A percentile compares a stretch with the other conserved stretches of the same genome.
Evolutionary conservation across 2,797 vertebrate genomes (phyloP).

Genomic region (Characodon lateralis): DNA sequence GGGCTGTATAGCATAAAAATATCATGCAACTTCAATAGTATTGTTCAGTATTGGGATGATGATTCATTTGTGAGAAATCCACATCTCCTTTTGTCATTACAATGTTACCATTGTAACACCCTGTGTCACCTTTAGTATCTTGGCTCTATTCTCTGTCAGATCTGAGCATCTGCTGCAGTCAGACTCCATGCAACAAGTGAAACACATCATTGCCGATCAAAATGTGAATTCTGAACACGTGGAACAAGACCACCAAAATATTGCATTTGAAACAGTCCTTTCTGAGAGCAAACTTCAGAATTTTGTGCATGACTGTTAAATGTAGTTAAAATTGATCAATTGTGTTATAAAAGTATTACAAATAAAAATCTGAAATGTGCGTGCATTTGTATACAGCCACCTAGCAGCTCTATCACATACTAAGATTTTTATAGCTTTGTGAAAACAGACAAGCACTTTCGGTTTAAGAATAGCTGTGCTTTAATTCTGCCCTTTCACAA

Average conservation of each 20-base stretch:
- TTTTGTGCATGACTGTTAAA: background rate
- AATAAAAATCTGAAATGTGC: background rate
- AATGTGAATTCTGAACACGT: background rate
- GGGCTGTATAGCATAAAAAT: background rate
- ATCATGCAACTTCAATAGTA: background rate
- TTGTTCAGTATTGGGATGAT: background rate
- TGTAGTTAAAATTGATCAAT: too few species aligned
- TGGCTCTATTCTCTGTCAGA: background rate
- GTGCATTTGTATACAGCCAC: background rate
- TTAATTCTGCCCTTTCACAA: constrained; percentile 43
- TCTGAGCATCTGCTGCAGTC: background rate
- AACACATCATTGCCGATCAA: background rate
- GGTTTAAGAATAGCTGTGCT: constrained; percentile 49
- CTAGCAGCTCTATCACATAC: constrained; percentile 65
- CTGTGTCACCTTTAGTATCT: too few species aligned
- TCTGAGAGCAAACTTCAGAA: background rate
- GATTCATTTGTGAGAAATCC: background rate
- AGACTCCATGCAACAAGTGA: background rate
- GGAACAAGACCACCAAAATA: background rate
- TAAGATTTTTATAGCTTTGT: constrained; percentile 64
- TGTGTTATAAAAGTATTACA: background rate
- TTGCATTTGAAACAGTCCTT: background rate
- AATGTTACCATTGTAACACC: background rate
- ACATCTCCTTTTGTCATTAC: background rate
- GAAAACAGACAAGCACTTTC: constrained; percentile 50